Evolutionary conservation across 1,140 invertebrate species (phyloP), one percentile per base, ranked within the genome.

Genomic region (Panulirus ornatus): DNA sequence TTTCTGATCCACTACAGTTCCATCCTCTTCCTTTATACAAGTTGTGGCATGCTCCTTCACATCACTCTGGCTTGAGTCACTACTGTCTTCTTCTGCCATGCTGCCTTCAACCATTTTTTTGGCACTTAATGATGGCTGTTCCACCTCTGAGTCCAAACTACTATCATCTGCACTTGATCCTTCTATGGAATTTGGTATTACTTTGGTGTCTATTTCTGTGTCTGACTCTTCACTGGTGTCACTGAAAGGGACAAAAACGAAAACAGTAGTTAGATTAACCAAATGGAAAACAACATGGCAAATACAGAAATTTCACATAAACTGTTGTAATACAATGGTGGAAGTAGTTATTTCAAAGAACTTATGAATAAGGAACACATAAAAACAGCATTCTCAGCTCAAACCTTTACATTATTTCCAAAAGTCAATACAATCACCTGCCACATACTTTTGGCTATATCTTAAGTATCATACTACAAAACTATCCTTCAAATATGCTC

Each of bases 61-160:
- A 54, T 88, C 91, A 75, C 90, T 91, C 66, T 78, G 86, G 51
- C 92, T 93, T 22, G 87, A 92, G 36, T 93, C 85, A 27, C 78
- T 86, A 27, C 79, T 82, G 36, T 83, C 85, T 34, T 86, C 88
- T 11, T 92, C 89, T 92, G 92, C 93, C 92, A 91, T 92, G 70
- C 34, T 76, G 9, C 30, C 78, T 27, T 84, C 71, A 16, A 47
- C 40, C 66, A 71, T 76, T 44, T 76, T 38, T 38, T 84, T 88
- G 9, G 6, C n/a, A 40, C 54, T 71, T 5, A 81, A 8, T 27
- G 58, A 34, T 16, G 58, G 82, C 9, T 88, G 54, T 22, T 85
- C 84, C 14, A 79, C 90, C 27, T 87, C 84, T 0, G 90, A 88
- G 58, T 90, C 85, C 40, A 84, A 34, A 63, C 91, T 91, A 44